These are phyloP conservation scores for Hiodon alosoides DNA, from an alignment of 2,113 vertebrate genomes.

Conservation along the genomic window DNA sequence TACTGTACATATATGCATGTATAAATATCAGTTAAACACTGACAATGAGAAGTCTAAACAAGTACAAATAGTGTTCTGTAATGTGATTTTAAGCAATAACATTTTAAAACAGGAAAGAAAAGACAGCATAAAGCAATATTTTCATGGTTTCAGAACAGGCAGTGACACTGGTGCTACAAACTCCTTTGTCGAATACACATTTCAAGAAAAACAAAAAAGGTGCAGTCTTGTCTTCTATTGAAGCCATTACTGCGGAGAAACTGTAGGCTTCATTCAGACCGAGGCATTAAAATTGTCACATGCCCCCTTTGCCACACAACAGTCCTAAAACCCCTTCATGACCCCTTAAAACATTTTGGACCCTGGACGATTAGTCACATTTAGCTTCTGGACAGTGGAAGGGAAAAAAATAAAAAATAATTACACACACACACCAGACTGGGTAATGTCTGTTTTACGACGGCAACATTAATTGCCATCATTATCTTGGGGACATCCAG, in stretches of 20 bases:
- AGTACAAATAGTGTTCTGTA: slow-evolving; percentile 47
- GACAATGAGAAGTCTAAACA: slow-evolving; percentile 47
- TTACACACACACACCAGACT: slow-evolving; percentile 36
- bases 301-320: not conserved
- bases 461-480: not conserved
- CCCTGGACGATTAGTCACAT: slow-evolving; percentile 41
- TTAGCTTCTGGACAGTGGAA: not conserved
- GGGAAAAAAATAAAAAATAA: not conserved
- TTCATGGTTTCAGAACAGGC: slow-evolving; percentile 26
- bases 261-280: not conserved
- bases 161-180: not conserved
- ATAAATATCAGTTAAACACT: slow-evolving; percentile 51
- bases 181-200: not conserved
- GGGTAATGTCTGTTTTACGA: slow-evolving; percentile 24
- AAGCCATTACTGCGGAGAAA: not conserved
- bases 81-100: slow-evolving; percentile 46
- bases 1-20: slow-evolving; percentile 55
- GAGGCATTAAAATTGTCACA: not conserved
- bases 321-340: slow-evolving; percentile 13
- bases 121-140: not conserved
- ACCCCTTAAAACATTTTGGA: slow-evolving; percentile 20
- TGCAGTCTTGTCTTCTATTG: not conserved
- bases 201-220: not conserved
- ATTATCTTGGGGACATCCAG: not conserved
- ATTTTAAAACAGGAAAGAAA: slow-evolving; percentile 39